Conservation (phyloP, 2,888 invertebrate genomes). For the Ormia ochracea region DNA sequence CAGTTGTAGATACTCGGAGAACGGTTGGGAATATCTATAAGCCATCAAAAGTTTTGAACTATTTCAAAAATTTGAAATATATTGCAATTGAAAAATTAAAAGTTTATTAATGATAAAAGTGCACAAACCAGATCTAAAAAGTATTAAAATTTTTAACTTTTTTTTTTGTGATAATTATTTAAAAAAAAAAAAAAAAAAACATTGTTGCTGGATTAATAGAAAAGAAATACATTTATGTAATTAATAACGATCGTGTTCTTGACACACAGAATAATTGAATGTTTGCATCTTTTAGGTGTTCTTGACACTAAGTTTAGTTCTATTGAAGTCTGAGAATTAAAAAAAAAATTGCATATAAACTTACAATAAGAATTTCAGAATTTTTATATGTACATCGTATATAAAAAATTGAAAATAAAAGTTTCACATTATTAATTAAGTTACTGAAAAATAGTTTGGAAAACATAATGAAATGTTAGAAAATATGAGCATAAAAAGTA, state of each 20-base stretch:
- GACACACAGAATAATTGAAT: conserved; percentile 47
- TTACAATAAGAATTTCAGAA: not conserved
- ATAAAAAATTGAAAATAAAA: not conserved
- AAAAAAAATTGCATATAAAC: not conserved
- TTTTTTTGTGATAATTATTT: not conserved
- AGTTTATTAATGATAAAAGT: not conserved
- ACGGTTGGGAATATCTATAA: conserved; percentile 16
- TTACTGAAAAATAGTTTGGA: not conserved
- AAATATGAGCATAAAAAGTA: too few relatives aligned
- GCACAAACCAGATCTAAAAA: not conserved
- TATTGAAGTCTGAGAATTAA: not conserved
- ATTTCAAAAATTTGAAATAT: conserved; percentile 6
- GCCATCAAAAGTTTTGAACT: not conserved
- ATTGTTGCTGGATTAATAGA: not conserved
- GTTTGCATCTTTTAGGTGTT: conserved; percentile 45
- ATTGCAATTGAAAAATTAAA: not conserved
- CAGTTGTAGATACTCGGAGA: conserved; percentile 68
- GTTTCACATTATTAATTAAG: not conserved
- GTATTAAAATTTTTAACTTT: not conserved
- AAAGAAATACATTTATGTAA: conserved; percentile 17
- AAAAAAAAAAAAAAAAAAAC: not conserved
- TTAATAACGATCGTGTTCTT: conserved; percentile 52
- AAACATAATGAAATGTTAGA: too few relatives aligned
- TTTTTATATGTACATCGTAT: not conserved
- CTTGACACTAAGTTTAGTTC: conserved; percentile 59